Base-by-base conservation (phyloP, 1,140 invertebrate species). In the Myzus persicae region DNA sequence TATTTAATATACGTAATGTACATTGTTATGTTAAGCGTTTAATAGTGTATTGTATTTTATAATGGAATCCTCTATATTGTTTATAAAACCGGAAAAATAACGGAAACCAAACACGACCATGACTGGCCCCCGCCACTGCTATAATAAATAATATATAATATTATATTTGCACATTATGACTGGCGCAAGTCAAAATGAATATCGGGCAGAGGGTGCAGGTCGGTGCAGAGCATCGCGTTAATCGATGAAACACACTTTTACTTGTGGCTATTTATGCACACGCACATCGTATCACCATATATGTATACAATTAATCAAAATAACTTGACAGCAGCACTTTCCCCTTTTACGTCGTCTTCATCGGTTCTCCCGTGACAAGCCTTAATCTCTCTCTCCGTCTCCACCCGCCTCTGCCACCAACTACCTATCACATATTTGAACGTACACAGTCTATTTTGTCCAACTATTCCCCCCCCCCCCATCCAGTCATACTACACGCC, bases 211-310 rank as follows among this genome's bases (percentile, higher is more conserved):
- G n/a, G 20, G 82, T 14, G n/a, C n/a, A n/a, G 22, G 11, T 85
- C 11, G 40, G 82, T 42, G 2, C 38, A 42, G n/a, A 51, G n/a
- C 46, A 48, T 36, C 2, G n/a, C n/a, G 20, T 89, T 89, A 89
- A 89, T 89, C 87, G n/a, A 89, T 89, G n/a, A 48, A 89, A 89
- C 87, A 38, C 7, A 31, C 18, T 36, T 87, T 87, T 87, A 46
- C 14, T 51, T 51, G 46, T 51, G n/a, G 20, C n/a, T 36, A 51
- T 88, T 88, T 88, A 46, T 48, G 85, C 20, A 24, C n/a, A 51
- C 85, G 44, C 44, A n/a, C 14, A 20, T 26, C 31, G 5, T 59
- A 59, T 59, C 88, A 31, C 36, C 31, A 36, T 31, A 36, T 40
- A 36, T 51, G 40, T 36, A 24, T 44, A 90, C 38, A 42, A 90